Conservation (phyloP, 2,113 vertebrate species). For the Strix uralensis region DNA sequence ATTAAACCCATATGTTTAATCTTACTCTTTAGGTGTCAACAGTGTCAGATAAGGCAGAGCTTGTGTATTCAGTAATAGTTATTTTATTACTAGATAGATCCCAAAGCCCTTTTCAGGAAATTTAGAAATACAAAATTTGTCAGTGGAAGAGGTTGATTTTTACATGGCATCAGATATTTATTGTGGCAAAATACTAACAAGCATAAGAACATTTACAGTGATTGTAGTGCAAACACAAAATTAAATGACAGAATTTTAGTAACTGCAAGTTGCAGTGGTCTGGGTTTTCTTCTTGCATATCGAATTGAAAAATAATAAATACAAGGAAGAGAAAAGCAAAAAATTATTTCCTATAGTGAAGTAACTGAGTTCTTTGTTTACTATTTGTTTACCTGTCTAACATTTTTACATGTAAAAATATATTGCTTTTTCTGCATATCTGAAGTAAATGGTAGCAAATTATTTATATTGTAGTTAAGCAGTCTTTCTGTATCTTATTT, state of each 20-base stretch:
- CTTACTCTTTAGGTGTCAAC: not conserved
- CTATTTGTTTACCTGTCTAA: not conserved
- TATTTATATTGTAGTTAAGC: not conserved
- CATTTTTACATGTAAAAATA: not conserved
- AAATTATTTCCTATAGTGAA: not conserved
- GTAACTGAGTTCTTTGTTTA: not conserved
- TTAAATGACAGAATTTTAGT: not conserved
- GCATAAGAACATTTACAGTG: not conserved
- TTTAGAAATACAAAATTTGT: not conserved
- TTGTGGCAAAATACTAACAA: not conserved
- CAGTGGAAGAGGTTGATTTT: not conserved
- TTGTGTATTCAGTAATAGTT: not conserved
- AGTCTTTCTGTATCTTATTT: not conserved
- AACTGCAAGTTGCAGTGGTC: not conserved
- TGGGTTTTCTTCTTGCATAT: not conserved
- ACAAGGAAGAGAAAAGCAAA: not conserved
- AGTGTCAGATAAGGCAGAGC: not conserved
- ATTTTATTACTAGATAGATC: not conserved
- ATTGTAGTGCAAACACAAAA: not conserved
- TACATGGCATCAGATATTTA: not conserved
- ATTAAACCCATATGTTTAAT: conserved; percentile 10
- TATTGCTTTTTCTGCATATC: not conserved
- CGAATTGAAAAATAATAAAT: not conserved
- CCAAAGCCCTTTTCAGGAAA: not conserved
- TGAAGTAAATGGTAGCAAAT: not conserved